A percentile compares a stretch with the other conserved stretches of the same genome.
These are phyloP conservation scores for Grapholita molesta DNA, from an alignment of 1,140 invertebrate genomes.

Conservation along the genomic window DNA sequence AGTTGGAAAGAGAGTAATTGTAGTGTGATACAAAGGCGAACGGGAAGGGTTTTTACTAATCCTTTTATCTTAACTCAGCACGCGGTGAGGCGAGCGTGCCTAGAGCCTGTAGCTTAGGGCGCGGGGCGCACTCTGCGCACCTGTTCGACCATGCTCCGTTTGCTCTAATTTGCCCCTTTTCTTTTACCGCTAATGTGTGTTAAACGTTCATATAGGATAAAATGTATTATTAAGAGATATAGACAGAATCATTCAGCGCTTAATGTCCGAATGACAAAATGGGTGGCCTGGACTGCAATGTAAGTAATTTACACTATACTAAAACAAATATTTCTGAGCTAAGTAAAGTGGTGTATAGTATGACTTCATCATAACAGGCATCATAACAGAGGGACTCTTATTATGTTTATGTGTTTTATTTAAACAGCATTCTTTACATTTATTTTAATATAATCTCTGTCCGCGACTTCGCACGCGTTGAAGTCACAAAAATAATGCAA, in stretches of 20 bases:
- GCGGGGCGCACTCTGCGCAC: constrained; percentile 24
- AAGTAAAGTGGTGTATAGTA: too few relatives aligned
- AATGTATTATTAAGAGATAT: neutral
- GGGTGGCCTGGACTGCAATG: too few relatives aligned
- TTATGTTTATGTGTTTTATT: too few relatives aligned
- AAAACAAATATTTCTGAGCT: too few relatives aligned
- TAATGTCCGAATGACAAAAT: too few relatives aligned
- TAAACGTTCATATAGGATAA: neutral
- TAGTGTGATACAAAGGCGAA: constrained; percentile 30
- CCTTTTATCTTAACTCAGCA: constrained; percentile 56
- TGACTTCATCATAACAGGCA: too few relatives aligned
- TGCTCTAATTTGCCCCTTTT: constrained; percentile 43
- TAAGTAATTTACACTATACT: too few relatives aligned
- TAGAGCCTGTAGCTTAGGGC: constrained; percentile 29
- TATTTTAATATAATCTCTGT: too few relatives aligned
- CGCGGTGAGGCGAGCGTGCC: constrained; percentile 33
- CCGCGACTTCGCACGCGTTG: too few relatives aligned
- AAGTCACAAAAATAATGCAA: too few relatives aligned
- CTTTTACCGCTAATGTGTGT: constrained; percentile 24
- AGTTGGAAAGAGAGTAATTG: constrained; percentile 26
- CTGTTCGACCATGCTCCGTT: constrained; percentile 32
- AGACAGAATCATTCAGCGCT: neutral
- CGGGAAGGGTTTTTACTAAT: constrained; percentile 48
- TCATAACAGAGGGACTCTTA: too few relatives aligned
- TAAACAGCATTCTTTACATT: too few relatives aligned